Conservation (phyloP, 2,113 vertebrate genomes). For the Oceanodroma tethys region DNA sequence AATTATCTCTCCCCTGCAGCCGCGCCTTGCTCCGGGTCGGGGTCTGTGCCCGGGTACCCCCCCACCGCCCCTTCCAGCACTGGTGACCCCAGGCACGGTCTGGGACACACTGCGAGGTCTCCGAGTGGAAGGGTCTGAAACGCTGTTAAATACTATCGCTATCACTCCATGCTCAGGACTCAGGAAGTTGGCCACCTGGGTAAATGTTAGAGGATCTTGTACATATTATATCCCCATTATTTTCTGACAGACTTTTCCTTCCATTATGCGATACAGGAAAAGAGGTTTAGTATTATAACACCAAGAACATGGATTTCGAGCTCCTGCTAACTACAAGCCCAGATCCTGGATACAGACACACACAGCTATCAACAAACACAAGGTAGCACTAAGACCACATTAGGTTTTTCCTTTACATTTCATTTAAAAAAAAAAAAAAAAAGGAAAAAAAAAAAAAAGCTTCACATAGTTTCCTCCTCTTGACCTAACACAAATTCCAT, state of each 20-base stretch:
- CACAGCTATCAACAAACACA: slow-evolving; percentile 74
- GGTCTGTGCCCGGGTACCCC: not conserved
- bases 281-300: slow-evolving; percentile 58
- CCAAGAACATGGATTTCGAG: slow-evolving; percentile 43
- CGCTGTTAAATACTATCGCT: not conserved
- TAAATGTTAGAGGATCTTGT: slow-evolving; percentile 63
- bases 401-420: slow-evolving; percentile 69
- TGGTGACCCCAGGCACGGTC: not conserved
- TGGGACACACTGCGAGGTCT: accelerated
- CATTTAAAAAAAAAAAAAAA: not conserved
- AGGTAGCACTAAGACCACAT: slow-evolving; percentile 58
- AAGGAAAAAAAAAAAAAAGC: not conserved
- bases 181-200: slow-evolving; percentile 72
- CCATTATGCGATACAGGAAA: slow-evolving; percentile 77
- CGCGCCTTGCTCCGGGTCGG: accelerated
- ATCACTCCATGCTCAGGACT: not conserved
- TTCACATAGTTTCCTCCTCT: slow-evolving; percentile 78
- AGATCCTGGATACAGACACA: slow-evolving; percentile 80
- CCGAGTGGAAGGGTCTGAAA: not conserved
- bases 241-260: slow-evolving; percentile 73
- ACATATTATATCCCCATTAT: slow-evolving; percentile 57
- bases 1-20: not conserved
- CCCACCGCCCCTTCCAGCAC: not conserved
- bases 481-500: slow-evolving; percentile 80
- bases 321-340: slow-evolving; percentile 54